A percentile compares a stretch with the other conserved stretches of the same genome.
These are phyloP conservation scores for Drosophila quadrilineata DNA, from an alignment of 1,140 invertebrate species.

Conservation along the genomic window DNA sequence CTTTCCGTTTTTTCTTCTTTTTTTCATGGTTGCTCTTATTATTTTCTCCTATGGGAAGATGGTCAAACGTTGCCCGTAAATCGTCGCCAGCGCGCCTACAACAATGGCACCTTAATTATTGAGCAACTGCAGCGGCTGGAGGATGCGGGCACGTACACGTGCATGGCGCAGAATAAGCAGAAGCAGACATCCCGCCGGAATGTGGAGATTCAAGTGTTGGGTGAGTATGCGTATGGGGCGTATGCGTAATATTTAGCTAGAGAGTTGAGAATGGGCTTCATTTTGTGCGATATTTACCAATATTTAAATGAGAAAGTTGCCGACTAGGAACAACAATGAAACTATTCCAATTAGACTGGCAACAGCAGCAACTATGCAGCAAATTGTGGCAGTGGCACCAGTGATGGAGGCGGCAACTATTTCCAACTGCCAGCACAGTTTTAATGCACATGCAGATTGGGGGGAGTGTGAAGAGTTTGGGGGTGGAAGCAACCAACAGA, in stretches of 20 bases:
- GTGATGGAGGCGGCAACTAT: slow-evolving; percentile 65
- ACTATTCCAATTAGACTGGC: slow-evolving; percentile 77
- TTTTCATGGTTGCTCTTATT: slow-evolving; percentile 3
- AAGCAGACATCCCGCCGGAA: slow-evolving; percentile 90
- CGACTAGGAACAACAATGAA: slow-evolving; percentile 47
- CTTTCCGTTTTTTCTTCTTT: neutral
- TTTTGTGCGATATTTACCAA: slow-evolving; percentile 34
- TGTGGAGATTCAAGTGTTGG: slow-evolving; percentile 92
- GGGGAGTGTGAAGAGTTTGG: neutral
- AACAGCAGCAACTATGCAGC: slow-evolving; percentile 72
- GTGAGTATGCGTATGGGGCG: slow-evolving; percentile 82
- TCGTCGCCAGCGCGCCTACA: slow-evolving; percentile 91
- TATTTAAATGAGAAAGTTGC: slow-evolving; percentile 69
- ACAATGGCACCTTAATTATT: slow-evolving; percentile 93
- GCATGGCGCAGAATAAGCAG: slow-evolving; percentile 92
- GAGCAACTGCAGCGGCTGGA: slow-evolving; percentile 89
- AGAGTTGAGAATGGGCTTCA: too few species aligned
- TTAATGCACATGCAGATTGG: slow-evolving; percentile 63
- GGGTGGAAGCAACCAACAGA: slow-evolving; percentile 51
- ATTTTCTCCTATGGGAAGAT: slow-evolving; percentile 84
- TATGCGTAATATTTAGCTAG: slow-evolving; percentile 14
- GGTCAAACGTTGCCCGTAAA: slow-evolving; percentile 91
- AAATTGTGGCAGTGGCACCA: slow-evolving; percentile 19
- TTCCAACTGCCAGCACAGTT: slow-evolving; percentile 57
- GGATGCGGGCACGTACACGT: slow-evolving; percentile 93